Conservation (phyloP, 2,797 vertebrate genomes). For the Choloepus didactylus region DNA sequence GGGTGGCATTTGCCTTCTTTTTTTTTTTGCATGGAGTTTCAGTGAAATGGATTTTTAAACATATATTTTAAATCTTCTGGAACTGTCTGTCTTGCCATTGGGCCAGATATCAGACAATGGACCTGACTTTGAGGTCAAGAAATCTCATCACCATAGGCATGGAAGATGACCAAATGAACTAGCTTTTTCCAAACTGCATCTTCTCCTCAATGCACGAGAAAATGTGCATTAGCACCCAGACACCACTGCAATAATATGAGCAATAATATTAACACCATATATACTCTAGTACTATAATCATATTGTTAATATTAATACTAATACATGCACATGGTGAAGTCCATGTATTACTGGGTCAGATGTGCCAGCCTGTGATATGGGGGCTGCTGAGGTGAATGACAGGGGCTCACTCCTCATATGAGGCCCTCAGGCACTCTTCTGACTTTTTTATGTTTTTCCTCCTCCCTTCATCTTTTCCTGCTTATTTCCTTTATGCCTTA, state of each 20-base stretch:
- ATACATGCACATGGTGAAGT: rapidly evolving
- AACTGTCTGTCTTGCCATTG: neutral
- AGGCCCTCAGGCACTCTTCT: neutral
- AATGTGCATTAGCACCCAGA: neutral
- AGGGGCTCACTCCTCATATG: neutral
- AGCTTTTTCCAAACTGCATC: neutral
- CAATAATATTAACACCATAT: neutral
- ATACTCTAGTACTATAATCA: too few relatives aligned
- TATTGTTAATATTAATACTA: too few relatives aligned
- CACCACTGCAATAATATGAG: neutral
- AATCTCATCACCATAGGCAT: neutral
- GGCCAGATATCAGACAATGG: neutral
- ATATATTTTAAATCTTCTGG: constrained; percentile 26
- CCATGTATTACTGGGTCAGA: neutral
- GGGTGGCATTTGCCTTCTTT: neutral
- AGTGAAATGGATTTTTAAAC: neutral
- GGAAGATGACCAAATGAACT: neutral
- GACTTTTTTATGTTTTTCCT: neutral
- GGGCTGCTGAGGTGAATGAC: neutral
- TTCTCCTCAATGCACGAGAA: neutral
- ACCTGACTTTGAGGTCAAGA: neutral
- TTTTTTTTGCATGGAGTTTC: neutral
- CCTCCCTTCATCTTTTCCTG: neutral
- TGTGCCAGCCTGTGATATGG: neutral
- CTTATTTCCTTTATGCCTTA: neutral